Conservation (phyloP, 2,113 vertebrate species). For the Procavia capensis region DNA sequence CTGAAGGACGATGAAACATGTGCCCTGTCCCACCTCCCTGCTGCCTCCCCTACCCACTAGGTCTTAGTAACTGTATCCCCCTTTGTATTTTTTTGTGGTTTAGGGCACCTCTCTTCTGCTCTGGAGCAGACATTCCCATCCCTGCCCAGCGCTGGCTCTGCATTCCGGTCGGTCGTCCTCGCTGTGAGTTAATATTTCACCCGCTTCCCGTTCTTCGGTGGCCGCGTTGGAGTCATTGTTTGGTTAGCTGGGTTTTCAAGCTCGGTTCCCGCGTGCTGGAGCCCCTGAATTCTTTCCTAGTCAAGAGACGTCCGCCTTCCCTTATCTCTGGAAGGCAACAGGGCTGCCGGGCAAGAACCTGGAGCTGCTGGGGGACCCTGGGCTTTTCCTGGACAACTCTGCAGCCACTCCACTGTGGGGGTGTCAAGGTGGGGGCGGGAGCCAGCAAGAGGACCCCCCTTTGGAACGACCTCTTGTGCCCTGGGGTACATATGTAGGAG, state of each 20-base stretch:
- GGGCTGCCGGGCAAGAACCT: not conserved
- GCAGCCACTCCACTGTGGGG: accelerated
- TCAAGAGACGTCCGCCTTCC: accelerated
- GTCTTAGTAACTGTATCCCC: not conserved
- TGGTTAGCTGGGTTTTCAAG: not conserved
- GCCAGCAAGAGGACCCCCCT: accelerated
- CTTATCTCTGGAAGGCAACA: not conserved
- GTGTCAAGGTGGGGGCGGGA: too few relatives aligned
- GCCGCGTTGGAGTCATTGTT: accelerated
- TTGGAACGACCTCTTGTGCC: not conserved
- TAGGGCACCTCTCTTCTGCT: not conserved
- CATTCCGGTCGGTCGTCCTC: accelerated
- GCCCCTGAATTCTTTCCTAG: too few relatives aligned
- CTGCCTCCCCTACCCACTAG: not conserved
- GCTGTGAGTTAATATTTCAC: accelerated
- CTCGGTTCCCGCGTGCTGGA: accelerated
- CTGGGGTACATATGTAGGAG: accelerated
- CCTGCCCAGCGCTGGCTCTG: too few relatives aligned
- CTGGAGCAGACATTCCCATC: not conserved
- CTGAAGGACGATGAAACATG: accelerated
- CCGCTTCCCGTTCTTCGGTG: accelerated
- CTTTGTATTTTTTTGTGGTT: not conserved
- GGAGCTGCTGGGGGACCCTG: not conserved
- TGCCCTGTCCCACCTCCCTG: accelerated
- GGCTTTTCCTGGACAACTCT: not conserved